These are phyloP conservation scores for Cyclargus thomasi DNA, from an alignment of 1,140 invertebrate species.

Conservation along the genomic window DNA sequence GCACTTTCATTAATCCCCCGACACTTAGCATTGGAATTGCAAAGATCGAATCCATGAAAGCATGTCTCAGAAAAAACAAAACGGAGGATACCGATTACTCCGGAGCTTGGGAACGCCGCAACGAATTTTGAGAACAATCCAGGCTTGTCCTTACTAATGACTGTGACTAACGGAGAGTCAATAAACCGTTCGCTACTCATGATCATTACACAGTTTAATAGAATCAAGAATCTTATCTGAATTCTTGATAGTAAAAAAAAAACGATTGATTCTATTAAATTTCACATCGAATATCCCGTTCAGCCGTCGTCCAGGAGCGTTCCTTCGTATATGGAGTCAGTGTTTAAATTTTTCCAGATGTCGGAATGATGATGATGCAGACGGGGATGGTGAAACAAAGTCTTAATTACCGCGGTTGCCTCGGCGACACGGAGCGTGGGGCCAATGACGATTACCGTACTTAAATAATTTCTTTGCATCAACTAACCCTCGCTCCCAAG, in stretches of 20 bases:
- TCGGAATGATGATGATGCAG: slow-evolving; percentile 96
- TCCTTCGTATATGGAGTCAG: slow-evolving; percentile 74
- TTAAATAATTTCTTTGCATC: slow-evolving; percentile 66
- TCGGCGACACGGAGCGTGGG: slow-evolving; percentile 83
- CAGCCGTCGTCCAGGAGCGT: slow-evolving; percentile 44
- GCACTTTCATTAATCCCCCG: slow-evolving; percentile 61
- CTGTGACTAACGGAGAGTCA: slow-evolving; percentile 60
- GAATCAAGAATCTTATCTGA: slow-evolving; percentile 40
- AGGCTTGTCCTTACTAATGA: slow-evolving; percentile 65
- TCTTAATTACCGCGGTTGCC: slow-evolving; percentile 85
- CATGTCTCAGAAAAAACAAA: slow-evolving; percentile 71
- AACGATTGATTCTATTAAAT: slow-evolving; percentile 42
- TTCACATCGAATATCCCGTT: slow-evolving; percentile 37
- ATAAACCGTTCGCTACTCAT: slow-evolving; percentile 52
- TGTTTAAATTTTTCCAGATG: slow-evolving; percentile 89
- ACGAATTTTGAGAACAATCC: slow-evolving; percentile 66
- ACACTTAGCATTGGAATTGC: slow-evolving; percentile 55
- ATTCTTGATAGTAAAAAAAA: too few relatives aligned
- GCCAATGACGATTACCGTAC: slow-evolving; percentile 56
- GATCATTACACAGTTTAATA: slow-evolving; percentile 51
- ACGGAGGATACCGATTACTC: slow-evolving; percentile 34
- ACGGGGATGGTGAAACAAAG: slow-evolving; percentile 92
- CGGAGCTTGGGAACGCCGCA: slow-evolving; percentile 50
- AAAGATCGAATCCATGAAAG: slow-evolving; percentile 64
- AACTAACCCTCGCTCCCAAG: slow-evolving; percentile 66